phyloP scores from a whole-genome alignment of 2,113 vertebrate genomes.

The Geococcyx californianus region DNA sequence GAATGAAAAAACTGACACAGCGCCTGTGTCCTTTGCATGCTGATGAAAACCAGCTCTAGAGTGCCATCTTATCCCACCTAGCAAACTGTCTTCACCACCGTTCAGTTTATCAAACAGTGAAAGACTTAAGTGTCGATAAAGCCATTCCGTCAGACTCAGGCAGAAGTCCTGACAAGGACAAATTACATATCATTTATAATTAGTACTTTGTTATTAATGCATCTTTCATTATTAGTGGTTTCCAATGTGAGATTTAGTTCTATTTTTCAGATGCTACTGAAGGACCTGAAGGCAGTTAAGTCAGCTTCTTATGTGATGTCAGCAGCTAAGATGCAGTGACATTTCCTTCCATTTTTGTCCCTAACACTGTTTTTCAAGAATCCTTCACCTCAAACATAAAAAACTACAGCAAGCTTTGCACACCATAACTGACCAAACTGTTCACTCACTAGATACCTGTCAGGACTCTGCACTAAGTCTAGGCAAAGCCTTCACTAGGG shows the following conservation, averaged over 20 bases:
- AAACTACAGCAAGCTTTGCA: background rate
- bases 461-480: background rate
- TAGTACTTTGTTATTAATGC: background rate
- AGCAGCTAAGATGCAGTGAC: fast-evolving
- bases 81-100: fast-evolving
- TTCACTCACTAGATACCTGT: fast-evolving
- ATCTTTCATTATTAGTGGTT: background rate
- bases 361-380: background rate
- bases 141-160: background rate
- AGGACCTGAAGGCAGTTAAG: background rate
- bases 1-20: background rate
- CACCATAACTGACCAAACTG: background rate
- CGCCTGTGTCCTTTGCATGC: background rate
- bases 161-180: background rate
- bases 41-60: background rate
- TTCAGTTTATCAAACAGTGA: background rate
- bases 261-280: background rate
- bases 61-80: background rate
- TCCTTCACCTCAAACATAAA: background rate
- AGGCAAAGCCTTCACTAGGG: background rate
- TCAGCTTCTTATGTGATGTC: background rate
- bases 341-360: background rate
- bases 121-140: background rate
- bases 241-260: background rate
- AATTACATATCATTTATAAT: background rate